Evolutionary conservation across 2,888 invertebrate species (phyloP).

Genomic region (Tuberolachnus salignus): DNA sequence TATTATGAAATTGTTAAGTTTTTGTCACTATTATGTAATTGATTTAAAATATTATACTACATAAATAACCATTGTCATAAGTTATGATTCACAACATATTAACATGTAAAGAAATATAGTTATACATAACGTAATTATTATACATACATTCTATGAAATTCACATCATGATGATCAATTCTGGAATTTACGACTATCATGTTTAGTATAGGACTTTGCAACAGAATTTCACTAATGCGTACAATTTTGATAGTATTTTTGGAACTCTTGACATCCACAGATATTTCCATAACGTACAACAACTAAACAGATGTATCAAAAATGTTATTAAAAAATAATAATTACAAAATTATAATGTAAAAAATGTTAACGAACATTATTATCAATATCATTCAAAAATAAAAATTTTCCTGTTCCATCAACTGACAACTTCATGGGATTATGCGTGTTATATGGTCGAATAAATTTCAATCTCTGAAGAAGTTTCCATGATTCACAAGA

Average conservation of each 20-base stretch:
- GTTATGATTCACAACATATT: no score
- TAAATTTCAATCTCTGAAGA: conserved; percentile 82
- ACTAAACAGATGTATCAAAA: conserved; percentile 61
- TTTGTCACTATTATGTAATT: no score
- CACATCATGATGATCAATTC: conserved; percentile 61
- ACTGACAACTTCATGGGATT: conserved; percentile 77
- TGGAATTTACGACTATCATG: conserved; percentile 84
- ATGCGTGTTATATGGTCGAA: conserved; percentile 63
- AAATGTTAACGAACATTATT: conserved; percentile 67
- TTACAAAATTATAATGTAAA: not conserved
- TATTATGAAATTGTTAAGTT: no score
- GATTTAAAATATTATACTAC: no score
- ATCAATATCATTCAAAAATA: conserved; percentile 86
- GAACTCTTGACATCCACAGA: conserved; percentile 66
- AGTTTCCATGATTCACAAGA: conserved; percentile 94
- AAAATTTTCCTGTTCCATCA: conserved; percentile 83
- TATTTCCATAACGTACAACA: conserved; percentile 81
- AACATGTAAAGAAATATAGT: no score
- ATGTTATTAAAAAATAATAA: not conserved
- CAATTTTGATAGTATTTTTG: conserved; percentile 71
- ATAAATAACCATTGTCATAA: no score
- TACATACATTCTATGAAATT: conserved; percentile 27
- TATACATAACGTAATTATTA: no score
- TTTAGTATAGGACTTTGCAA: conserved; percentile 87
- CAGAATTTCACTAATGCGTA: conserved; percentile 82